A percentile compares a stretch with the other conserved stretches of the same genome.
These are phyloP conservation scores for Drosophila kanekoi DNA, from an alignment of 2,888 invertebrate genomes.

Conservation along the genomic window DNA sequence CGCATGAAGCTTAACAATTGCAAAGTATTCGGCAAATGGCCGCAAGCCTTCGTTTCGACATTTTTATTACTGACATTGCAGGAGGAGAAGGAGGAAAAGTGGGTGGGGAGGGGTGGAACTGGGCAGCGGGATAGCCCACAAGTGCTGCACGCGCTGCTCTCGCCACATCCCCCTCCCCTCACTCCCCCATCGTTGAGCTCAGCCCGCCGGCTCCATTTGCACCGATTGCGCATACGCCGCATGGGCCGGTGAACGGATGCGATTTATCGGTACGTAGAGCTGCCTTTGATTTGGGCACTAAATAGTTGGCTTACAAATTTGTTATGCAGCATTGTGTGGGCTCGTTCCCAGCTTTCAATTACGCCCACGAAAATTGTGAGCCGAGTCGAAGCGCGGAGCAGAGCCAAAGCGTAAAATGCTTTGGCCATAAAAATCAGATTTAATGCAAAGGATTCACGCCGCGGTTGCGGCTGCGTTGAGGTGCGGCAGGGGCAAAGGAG, in stretches of 20 bases:
- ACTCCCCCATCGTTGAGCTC: constrained; percentile 7
- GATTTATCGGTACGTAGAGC: constrained; percentile 48
- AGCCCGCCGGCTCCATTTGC: constrained; percentile 35
- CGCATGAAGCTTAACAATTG: constrained; percentile 60
- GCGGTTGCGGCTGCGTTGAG: constrained; percentile 8
- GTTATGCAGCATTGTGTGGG: constrained; percentile 58
- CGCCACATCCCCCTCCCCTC: background rate
- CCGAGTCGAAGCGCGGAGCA: constrained; percentile 17
- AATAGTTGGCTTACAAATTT: constrained; percentile 78
- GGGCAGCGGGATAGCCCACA: constrained; percentile 31
- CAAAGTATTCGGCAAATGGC: constrained; percentile 67
- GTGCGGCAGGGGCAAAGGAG: constrained; percentile 10
- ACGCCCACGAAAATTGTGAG: constrained; percentile 65
- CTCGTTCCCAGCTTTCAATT: constrained; percentile 65
- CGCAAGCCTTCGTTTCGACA: constrained; percentile 73
- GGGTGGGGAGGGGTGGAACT: background rate
- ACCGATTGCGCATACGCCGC: constrained; percentile 73
- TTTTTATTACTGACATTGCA: constrained; percentile 56
- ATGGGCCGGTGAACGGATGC: constrained; percentile 34
- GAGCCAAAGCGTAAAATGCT: constrained; percentile 45
- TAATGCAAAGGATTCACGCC: constrained; percentile 69
- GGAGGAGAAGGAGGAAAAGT: background rate
- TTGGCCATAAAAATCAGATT: constrained; percentile 68
- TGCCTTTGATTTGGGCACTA: constrained; percentile 72
- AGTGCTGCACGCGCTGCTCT: constrained; percentile 32